Conservation (phyloP, 2,888 invertebrate species). For the Dynastes tityus region DNA sequence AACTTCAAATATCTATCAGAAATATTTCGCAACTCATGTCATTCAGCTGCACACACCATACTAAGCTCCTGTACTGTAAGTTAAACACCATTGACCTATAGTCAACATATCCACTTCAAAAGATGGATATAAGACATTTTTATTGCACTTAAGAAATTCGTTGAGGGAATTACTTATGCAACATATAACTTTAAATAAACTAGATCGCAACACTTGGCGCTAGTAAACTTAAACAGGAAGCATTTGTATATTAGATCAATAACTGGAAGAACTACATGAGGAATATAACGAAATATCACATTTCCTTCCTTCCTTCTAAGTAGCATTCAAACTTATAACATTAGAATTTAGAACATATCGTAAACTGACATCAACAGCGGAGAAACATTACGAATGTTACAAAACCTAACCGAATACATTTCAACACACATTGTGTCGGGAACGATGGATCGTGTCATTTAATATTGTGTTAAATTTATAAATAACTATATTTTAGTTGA, state of each 20-base stretch:
- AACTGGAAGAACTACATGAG: conserved; percentile 12
- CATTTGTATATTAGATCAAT: conserved; percentile 9
- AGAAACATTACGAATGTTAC: conserved; percentile 14
- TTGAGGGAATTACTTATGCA: neutral
- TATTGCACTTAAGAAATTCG: neutral
- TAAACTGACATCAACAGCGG: neutral
- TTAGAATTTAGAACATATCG: conserved; percentile 17
- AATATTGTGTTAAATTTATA: neutral
- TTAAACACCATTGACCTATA: no score
- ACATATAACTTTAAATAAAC: conserved; percentile 9
- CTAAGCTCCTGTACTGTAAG: no score
- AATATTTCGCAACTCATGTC: no score
- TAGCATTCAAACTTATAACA: neutral
- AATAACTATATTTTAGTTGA: neutral
- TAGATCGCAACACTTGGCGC: conserved; percentile 4
- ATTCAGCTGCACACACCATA: no score
- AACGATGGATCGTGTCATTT: conserved; percentile 36
- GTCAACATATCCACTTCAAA: no score
- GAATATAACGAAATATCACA: conserved; percentile 27
- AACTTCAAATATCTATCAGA: no score
- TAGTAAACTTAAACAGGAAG: conserved; percentile 11
- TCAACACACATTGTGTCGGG: conserved; percentile 18
- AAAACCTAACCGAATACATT: conserved; percentile 11
- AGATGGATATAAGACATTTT: no score
- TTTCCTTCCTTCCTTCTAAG: conserved; percentile 35